Evolutionary conservation across 2,113 vertebrate genomes (phyloP).

Genomic region (Gyps fulvus): DNA sequence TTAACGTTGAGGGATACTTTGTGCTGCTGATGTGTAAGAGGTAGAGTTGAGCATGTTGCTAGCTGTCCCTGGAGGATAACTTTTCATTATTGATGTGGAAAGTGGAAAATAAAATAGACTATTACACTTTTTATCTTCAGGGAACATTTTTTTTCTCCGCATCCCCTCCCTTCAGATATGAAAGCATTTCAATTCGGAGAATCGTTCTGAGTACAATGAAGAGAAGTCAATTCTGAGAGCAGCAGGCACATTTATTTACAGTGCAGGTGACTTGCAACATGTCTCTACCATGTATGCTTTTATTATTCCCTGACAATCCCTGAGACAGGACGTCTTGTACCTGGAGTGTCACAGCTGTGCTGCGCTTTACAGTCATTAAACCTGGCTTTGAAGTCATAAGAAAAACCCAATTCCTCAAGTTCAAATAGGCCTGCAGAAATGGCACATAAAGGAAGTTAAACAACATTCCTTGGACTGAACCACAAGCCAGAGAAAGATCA

Average conservation of each 20-base stretch:
- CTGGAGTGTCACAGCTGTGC: not conserved
- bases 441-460: not conserved
- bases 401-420: not conserved
- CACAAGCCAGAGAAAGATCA: not conserved
- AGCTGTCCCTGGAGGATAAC: conserved; percentile 36
- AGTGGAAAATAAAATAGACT: conserved; percentile 52
- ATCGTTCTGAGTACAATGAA: not conserved
- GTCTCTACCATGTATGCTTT: not conserved
- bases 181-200: conserved; percentile 7
- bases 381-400: not conserved
- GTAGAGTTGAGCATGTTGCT: not conserved
- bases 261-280: not conserved
- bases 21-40: not conserved
- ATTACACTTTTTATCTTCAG: conserved; percentile 48
- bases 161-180: not conserved
- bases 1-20: not conserved
- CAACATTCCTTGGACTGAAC: not conserved
- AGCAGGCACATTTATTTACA: conserved; percentile 27
- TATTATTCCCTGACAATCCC: not conserved
- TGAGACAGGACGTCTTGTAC: not conserved
- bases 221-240: conserved; percentile 7
- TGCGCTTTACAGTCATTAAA: not conserved
- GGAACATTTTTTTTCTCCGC: not conserved
- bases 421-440: not conserved
- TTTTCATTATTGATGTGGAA: conserved; percentile 56